Percentiles rank a stretch among this genome's conserved stretches.
These are phyloP conservation scores for Halcyon badia DNA, from an alignment of 2,797 vertebrate genomes.

Conservation along the genomic window DNA sequence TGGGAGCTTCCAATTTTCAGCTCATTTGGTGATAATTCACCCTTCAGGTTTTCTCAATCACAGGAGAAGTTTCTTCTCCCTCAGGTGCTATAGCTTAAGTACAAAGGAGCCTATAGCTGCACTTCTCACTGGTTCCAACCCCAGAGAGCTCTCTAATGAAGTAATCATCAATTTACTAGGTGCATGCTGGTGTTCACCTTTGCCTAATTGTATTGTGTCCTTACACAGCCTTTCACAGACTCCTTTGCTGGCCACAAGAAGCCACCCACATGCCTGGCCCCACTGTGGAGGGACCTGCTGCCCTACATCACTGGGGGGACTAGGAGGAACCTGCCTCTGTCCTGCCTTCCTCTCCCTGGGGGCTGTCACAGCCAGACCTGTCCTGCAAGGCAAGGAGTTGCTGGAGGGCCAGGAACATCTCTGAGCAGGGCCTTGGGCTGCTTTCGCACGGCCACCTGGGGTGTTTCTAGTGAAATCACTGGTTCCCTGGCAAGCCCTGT, in stretches of 20 bases:
- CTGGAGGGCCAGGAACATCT: fast-evolving
- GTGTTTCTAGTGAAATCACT: neutral
- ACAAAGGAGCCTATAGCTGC: neutral
- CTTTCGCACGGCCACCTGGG: neutral
- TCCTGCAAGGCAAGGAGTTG: neutral
- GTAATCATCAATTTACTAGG: neutral
- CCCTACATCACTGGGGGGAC: neutral
- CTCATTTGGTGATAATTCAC: neutral
- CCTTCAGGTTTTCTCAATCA: neutral
- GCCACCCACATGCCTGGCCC: neutral
- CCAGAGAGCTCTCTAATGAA: neutral
- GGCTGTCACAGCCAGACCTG: neutral
- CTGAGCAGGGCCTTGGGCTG: fast-evolving
- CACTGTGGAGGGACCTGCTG: neutral
- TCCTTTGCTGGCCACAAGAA: neutral
- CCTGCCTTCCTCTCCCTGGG: neutral
- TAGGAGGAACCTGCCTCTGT: fast-evolving
- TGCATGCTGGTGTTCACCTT: neutral
- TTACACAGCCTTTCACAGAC: neutral
- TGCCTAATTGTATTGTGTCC: fast-evolving
- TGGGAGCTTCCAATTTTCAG: neutral
- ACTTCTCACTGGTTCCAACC: neutral
- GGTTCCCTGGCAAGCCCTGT: neutral
- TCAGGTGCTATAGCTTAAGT: neutral
- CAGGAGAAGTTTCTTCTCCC: neutral